These are phyloP conservation scores for Sarcophaga subvicina DNA, from an alignment of 2,888 invertebrate genomes.

Conservation along the genomic window DNA sequence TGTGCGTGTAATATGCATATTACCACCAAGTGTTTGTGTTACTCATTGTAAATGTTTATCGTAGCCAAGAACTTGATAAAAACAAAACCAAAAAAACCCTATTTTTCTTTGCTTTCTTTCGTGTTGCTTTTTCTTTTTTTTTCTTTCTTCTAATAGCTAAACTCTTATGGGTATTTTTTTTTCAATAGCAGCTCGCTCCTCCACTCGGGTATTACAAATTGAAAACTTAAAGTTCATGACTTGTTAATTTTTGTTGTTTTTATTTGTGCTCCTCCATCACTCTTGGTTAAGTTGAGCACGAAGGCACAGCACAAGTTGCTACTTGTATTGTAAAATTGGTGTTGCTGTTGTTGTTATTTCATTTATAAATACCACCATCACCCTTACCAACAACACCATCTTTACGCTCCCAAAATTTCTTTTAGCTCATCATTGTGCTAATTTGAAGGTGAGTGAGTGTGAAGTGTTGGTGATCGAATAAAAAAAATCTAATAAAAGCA, in stretches of 20 bases:
- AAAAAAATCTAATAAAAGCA: conserved; percentile 28
- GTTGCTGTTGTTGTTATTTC: neutral
- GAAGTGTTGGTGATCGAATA: conserved; percentile 35
- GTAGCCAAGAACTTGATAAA: conserved; percentile 51
- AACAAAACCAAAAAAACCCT: conserved; percentile 15
- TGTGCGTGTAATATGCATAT: neutral
- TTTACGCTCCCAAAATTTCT: neutral
- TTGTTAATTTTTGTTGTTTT: conserved; percentile 16
- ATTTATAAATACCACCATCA: neutral
- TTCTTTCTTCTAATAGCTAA: conserved; percentile 22
- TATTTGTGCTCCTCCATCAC: neutral
- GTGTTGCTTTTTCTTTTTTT: neutral
- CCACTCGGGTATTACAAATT: conserved; percentile 28
- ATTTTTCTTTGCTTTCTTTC: conserved; percentile 7
- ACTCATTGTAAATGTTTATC: conserved; percentile 28
- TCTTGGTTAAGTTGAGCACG: neutral
- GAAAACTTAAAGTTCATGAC: conserved; percentile 58
- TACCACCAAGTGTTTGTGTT: neutral
- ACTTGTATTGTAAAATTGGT: neutral
- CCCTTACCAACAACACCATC: neutral
- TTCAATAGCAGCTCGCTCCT: conserved; percentile 16
- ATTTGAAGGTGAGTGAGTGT: conserved; percentile 60
- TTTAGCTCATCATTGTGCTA: conserved; percentile 20
- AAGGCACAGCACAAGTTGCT: conserved; percentile 53
- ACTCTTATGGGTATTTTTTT: neutral